Evolutionary conservation across 2,797 vertebrate species (phyloP).

Genomic region (Erithacus rubecula): DNA sequence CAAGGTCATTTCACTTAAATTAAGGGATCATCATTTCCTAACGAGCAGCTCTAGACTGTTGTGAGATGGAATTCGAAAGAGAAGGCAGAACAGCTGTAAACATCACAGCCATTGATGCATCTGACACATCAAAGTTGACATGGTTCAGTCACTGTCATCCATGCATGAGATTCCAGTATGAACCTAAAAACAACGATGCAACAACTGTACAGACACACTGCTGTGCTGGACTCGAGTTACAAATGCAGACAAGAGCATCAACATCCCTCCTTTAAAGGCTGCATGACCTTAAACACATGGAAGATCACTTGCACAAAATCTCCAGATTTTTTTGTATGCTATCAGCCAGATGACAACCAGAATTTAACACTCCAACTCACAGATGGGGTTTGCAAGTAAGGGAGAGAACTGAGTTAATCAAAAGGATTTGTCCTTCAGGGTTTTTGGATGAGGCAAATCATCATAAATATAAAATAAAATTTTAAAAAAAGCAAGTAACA

Average conservation of each 20-base stretch:
- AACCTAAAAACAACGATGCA: conserved; percentile 83
- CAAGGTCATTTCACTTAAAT: conserved; percentile 60
- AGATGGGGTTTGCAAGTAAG: neutral
- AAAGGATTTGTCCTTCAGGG: conserved; percentile 20
- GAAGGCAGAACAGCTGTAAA: conserved; percentile 82
- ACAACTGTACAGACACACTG: conserved; percentile 86
- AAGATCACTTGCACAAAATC: neutral
- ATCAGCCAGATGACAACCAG: neutral
- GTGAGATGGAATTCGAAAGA: conserved; percentile 56
- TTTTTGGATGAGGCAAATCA: neutral
- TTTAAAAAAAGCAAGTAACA: neutral
- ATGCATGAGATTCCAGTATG: conserved; percentile 79
- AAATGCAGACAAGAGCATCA: neutral
- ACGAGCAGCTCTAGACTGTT: conserved; percentile 68
- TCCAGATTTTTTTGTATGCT: neutral
- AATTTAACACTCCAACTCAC: neutral
- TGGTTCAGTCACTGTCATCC: conserved; percentile 72
- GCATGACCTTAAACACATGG: neutral
- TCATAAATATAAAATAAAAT: neutral
- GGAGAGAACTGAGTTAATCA: neutral
- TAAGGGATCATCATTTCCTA: conserved; percentile 22
- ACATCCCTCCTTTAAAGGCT: neutral
- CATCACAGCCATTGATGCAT: conserved; percentile 61
- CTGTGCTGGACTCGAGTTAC: neutral
- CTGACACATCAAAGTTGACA: conserved; percentile 76